Evolutionary conservation across 1,140 invertebrate species (phyloP).

Genomic region (Sweltsa coloradensis): DNA sequence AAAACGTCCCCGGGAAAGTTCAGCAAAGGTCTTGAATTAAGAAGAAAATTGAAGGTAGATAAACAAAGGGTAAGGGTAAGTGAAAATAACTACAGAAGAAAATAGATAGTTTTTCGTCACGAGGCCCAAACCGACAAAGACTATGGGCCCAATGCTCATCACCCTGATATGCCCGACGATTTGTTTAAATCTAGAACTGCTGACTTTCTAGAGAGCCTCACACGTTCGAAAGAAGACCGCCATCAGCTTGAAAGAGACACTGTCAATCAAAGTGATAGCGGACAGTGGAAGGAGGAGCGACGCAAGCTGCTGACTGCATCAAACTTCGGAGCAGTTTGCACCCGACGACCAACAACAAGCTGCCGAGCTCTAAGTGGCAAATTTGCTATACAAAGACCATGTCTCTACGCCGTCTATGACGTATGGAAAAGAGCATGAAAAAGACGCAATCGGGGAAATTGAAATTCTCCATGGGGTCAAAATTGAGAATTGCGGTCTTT

Average conservation of each 20-base stretch:
- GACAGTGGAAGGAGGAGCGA: slow-evolving; percentile 1
- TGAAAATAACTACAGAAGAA: too few species aligned
- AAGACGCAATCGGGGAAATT: slow-evolving; percentile 1
- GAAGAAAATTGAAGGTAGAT: not conserved
- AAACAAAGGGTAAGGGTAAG: slow-evolving; percentile 7
- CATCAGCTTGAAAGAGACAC: not conserved
- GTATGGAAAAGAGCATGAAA: slow-evolving; percentile 13
- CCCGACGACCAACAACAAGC: slow-evolving; percentile 15
- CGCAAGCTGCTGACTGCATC: slow-evolving; percentile 18
- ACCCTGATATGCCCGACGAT: slow-evolving; percentile 11
- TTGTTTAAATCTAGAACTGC: not conserved
- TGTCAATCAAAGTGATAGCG: slow-evolving; percentile 4
- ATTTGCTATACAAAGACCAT: slow-evolving; percentile 12
- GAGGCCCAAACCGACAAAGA: too few species aligned
- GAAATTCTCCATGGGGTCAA: slow-evolving; percentile 4
- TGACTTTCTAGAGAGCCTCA: not conserved
- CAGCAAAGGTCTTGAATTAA: not conserved
- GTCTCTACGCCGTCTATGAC: not conserved
- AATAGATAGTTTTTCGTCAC: too few species aligned
- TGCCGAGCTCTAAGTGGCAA: slow-evolving; percentile 14
- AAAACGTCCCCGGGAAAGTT: slow-evolving; percentile 5
- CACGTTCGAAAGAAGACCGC: not conserved
- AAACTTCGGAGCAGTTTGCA: slow-evolving; percentile 21
- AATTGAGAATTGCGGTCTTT: slow-evolving; percentile 15
- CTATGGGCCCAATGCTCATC: slow-evolving; percentile 17